Base-by-base conservation (phyloP, 2,888 invertebrate genomes). In the Pterostichus niger region DNA sequence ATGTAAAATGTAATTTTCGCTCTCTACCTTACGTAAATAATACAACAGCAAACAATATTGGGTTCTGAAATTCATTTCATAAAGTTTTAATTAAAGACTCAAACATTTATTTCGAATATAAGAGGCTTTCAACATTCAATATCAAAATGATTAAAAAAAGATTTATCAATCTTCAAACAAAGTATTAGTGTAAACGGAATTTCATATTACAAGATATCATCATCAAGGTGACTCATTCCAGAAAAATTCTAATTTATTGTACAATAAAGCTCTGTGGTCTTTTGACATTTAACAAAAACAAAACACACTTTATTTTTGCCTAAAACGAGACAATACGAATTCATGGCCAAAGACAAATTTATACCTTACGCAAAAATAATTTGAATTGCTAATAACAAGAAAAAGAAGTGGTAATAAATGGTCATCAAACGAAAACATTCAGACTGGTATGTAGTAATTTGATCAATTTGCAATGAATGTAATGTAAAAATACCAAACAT, bases 211-310 rank as follows among this genome's bases (percentile, higher is more conserved):
- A 9, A 31, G 24, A n/a, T 9, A 40, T 54, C 54, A 54, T 54
- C 17, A 17, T 59, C 24, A 35, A 64, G 64, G n/a, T 64, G 64
- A 64, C 6, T 64, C 64, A 64, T 64, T 40, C n/a, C 64, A 64
- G 10, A 64, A 64, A 64, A 64, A 64, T 64, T 11, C 24, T 7
- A 59, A 59, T 59, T 59, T 24, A 59, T 7, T 40, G 40, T 40
- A 7, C 40, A 40, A 64, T 64, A 64, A 64, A 64, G 33, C 17
- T 10, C 64, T 1, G 13, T 64, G 6, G 10, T 64, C 64, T 13
- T 64, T 64, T 64, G 64, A 64, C 64, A 64, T 64, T 64, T 64
- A 64, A n/a, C n/a, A 64, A 49, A 56, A 35, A 64, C 64, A 64
- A 64, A 64, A 35, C 35, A 64, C 31, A 31, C 59, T 59, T 59